Evolutionary conservation across 2,113 vertebrate species (phyloP), one percentile per base, ranked within the genome.

Genomic region (Puffinus mauretanicus): DNA sequence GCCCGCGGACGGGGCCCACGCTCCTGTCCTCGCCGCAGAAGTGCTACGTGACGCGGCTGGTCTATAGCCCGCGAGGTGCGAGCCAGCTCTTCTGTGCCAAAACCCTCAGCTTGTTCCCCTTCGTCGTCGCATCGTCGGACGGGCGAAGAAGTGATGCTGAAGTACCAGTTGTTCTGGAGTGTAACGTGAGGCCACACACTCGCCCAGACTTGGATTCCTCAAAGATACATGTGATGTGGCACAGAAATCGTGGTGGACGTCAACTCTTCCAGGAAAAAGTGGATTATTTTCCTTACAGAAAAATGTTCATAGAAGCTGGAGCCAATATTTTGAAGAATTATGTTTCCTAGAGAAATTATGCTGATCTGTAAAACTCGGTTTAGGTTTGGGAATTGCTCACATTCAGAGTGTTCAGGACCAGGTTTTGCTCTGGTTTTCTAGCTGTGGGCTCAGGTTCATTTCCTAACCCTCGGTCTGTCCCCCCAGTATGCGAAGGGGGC

Each of bases 261-360:
- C 51, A 44, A 8, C 66, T 75, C 54, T 65, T 36, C 29, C 86
- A 76, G 72, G 71, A 64, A 81, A 80, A 76, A 3, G 2, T 0
- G 46, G 86, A 24, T 61, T 30, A 1, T 7, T 65, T 40, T 71
- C 52, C 44, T 55, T 13, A 25, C 10, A 21, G 6, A 22, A 62
- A 36, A 36, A 12, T 0, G 0, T 16, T 29, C 10, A 0, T 1
- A 7, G 9, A 14, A 58, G 30, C 27, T 47, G 61, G 6, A 91
- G 67, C 22, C 25, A 42, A 0, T 2, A 6, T 27, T 54, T 4
- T 17, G 52, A 54, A 44, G 81, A 64, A 22, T 54, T 67, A 4
- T 21, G 16, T 77, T 77, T 77, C 44, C 77, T 42, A 5, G 71
- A 77, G 61, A 27, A 80, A 46, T 25, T 18, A 8, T 8, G 42